Conservation (phyloP, 2,797 vertebrate species). For the Cryptoblepharus egeriae region DNA sequence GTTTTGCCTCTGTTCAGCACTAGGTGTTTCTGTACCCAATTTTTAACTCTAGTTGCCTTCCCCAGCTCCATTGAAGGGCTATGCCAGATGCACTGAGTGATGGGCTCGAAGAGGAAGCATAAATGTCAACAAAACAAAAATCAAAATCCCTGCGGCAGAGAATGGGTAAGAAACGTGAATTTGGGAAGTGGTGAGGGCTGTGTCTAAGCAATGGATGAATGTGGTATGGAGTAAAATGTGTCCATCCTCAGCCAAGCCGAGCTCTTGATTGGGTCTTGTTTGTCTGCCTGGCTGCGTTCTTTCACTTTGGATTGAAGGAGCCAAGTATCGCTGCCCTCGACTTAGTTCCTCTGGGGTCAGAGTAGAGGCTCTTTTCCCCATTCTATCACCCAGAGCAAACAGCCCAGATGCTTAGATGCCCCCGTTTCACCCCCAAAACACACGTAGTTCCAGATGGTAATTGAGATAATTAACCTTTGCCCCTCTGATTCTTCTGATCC, state of each 20-base stretch:
- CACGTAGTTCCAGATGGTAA: not conserved
- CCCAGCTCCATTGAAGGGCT: constrained; percentile 25
- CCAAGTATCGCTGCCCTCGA: not conserved
- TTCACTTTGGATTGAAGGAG: constrained; percentile 24
- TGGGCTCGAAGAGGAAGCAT: constrained; percentile 27
- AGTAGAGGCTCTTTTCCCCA: constrained; percentile 20
- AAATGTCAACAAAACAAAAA: constrained; percentile 7
- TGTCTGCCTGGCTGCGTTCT: constrained; percentile 26
- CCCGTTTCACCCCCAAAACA: not conserved
- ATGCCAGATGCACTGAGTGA: constrained; percentile 15
- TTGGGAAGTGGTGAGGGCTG: constrained; percentile 7
- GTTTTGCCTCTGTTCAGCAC: not conserved
- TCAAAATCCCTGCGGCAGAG: constrained; percentile 22
- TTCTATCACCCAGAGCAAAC: not conserved
- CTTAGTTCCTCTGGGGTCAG: constrained; percentile 39
- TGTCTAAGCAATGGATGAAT: constrained; percentile 29
- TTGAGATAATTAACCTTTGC: not conserved
- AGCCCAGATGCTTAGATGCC: not conserved
- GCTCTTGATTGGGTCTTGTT: constrained; percentile 7
- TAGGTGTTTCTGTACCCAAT: not conserved
- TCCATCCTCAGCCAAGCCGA: constrained; percentile 10
- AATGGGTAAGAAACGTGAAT: constrained; percentile 35
- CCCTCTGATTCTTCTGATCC: not conserved
- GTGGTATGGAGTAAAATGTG: constrained; percentile 19
- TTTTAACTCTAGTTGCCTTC: not conserved